Evolutionary conservation across 1,140 invertebrate species (phyloP).

Genomic region (Ips typographus): DNA sequence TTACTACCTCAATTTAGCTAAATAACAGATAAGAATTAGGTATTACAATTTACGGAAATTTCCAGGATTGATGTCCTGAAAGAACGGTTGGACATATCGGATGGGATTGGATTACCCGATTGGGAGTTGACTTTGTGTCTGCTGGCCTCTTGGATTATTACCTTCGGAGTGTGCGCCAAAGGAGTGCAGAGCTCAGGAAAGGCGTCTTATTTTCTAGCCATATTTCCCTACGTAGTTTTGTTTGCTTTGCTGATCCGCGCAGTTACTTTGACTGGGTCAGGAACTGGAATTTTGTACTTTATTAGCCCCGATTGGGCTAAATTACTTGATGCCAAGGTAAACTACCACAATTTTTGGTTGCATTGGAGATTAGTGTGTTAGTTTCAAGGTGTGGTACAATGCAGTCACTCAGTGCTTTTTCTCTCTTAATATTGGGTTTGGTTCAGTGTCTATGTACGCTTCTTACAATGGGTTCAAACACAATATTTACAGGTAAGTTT

Average conservation of each 20-base stretch:
- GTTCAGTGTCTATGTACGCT: slow-evolving; percentile 69
- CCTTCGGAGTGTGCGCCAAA: slow-evolving; percentile 75
- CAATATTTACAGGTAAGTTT: slow-evolving; percentile 76
- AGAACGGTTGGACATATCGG: slow-evolving; percentile 65
- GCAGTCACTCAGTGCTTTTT: slow-evolving; percentile 83
- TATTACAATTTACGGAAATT: neutral
- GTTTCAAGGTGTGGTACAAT: slow-evolving; percentile 70
- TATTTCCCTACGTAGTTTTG: slow-evolving; percentile 84
- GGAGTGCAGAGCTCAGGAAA: slow-evolving; percentile 79
- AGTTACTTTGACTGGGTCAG: slow-evolving; percentile 73
- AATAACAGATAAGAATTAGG: neutral
- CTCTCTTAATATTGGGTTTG: slow-evolving; percentile 72
- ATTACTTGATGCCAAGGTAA: slow-evolving; percentile 60
- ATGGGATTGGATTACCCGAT: slow-evolving; percentile 73
- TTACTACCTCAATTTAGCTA: no score
- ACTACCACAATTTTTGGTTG: neutral
- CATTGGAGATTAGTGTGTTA: neutral
- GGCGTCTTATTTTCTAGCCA: slow-evolving; percentile 79
- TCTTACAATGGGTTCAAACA: slow-evolving; percentile 80
- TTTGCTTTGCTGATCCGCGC: slow-evolving; percentile 72
- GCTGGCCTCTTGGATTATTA: slow-evolving; percentile 72
- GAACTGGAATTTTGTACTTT: slow-evolving; percentile 73
- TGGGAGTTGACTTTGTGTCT: slow-evolving; percentile 78
- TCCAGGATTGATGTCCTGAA: slow-evolving; percentile 60
- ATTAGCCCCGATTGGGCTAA: slow-evolving; percentile 65